Evolutionary conservation across 2,113 vertebrate species (phyloP).

Genomic region (Neotragus pygmaeus): DNA sequence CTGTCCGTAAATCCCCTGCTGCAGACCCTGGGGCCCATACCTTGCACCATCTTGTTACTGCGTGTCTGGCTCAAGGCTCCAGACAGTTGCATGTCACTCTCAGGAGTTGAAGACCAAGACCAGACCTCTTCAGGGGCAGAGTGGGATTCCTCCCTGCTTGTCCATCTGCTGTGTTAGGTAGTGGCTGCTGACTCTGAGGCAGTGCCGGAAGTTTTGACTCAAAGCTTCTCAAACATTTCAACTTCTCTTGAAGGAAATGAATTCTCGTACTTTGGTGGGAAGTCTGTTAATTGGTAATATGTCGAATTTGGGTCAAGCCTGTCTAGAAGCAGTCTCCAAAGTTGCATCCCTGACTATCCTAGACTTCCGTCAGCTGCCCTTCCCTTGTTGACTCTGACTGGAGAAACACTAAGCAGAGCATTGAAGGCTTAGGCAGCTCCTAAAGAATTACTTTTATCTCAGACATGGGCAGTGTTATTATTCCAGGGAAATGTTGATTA

Average conservation of each 20-base stretch:
- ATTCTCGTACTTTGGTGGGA: neutral
- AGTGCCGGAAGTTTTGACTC: neutral
- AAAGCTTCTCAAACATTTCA: neutral
- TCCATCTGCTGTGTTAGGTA: rapidly evolving
- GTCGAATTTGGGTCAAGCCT: neutral
- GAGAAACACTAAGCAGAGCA: neutral
- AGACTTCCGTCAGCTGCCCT: neutral
- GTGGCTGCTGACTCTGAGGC: neutral
- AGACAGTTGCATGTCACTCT: neutral
- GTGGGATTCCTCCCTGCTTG: rapidly evolving
- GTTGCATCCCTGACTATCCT: neutral
- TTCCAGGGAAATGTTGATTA: neutral
- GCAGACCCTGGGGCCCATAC: neutral
- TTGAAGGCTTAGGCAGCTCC: neutral
- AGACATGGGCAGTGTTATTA: neutral
- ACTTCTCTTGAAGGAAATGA: neutral
- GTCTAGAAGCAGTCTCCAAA: neutral
- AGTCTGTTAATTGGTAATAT: neutral
- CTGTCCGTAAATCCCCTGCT: neutral
- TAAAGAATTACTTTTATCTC: neutral
- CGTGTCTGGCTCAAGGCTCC: neutral
- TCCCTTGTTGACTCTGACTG: neutral
- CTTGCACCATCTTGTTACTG: neutral
- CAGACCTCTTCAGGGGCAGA: neutral
- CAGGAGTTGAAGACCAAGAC: neutral